Percentiles rank a stretch among this genome's conserved stretches.
Evolutionary conservation across 2,888 invertebrate genomes (phyloP).

Genomic region (Keiferia lycopersicella): DNA sequence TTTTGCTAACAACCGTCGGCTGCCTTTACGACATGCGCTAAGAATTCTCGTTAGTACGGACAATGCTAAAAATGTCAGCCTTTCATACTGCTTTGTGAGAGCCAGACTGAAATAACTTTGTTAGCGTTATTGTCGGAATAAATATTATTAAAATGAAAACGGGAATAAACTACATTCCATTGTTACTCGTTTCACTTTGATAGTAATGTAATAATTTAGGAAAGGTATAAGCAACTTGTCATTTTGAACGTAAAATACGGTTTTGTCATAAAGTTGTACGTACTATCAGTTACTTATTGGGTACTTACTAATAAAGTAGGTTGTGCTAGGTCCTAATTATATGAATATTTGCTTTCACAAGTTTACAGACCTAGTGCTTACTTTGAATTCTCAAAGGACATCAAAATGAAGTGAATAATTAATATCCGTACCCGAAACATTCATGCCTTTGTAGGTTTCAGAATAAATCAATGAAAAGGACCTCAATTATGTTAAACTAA

Average conservation of each 20-base stretch:
- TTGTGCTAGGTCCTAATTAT: no score
- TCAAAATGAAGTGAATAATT: not conserved
- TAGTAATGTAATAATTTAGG: no score
- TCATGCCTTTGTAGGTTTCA: slow-evolving; percentile 1
- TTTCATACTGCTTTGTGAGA: slow-evolving; percentile 35
- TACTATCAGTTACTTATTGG: no score
- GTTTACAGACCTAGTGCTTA: not conserved
- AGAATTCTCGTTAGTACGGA: slow-evolving; percentile 41
- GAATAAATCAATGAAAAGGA: slow-evolving; percentile 5
- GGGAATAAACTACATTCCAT: slow-evolving; percentile 10
- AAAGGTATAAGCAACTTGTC: no score
- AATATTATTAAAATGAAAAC: slow-evolving; percentile 37
- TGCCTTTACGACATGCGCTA: slow-evolving; percentile 26
- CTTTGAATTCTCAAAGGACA: not conserved
- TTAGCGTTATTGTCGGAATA: slow-evolving; percentile 43
- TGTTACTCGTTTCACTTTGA: not conserved
- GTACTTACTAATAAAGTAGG: no score
- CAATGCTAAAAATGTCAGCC: slow-evolving; percentile 46
- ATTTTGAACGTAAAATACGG: no score
- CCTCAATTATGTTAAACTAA: slow-evolving; percentile 5
- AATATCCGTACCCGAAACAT: not conserved
- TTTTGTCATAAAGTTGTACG: no score
- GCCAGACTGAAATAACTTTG: slow-evolving; percentile 45
- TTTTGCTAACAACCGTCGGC: slow-evolving; percentile 26
- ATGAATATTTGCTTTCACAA: no score